A percentile compares a stretch with the other conserved stretches of the same genome.
These are phyloP conservation scores for Pogonocherus hispidulus DNA, from an alignment of 2,888 invertebrate species.

Conservation along the genomic window DNA sequence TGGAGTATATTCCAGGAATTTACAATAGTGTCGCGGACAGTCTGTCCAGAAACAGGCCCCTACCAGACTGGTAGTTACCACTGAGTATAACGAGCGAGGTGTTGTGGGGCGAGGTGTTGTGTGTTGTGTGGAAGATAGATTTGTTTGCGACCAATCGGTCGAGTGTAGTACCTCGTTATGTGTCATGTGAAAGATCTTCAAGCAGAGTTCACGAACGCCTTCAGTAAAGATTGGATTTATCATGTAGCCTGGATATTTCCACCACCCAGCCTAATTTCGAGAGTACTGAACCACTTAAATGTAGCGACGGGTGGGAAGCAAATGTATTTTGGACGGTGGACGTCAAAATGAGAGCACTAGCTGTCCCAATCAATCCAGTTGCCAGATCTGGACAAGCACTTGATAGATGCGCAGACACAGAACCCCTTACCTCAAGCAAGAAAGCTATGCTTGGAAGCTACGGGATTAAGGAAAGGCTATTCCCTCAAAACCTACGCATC, in stretches of 20 bases:
- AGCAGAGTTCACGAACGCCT: background rate
- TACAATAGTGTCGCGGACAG: background rate
- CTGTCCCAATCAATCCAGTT: background rate
- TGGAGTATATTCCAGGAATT: background rate
- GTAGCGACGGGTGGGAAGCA: background rate
- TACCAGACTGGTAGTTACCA: background rate
- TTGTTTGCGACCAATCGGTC: constrained; percentile 1
- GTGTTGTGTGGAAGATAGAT: background rate
- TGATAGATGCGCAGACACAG: background rate
- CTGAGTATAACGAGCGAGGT: background rate
- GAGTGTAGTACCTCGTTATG: background rate
- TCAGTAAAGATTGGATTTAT: background rate
- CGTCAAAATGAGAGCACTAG: background rate
- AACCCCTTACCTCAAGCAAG: background rate
- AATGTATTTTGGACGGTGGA: background rate
- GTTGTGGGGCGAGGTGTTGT: no score
- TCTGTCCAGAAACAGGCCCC: background rate
- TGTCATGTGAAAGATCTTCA: background rate
- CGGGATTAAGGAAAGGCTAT: background rate
- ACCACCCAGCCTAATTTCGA: background rate
- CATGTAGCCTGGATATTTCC: background rate
- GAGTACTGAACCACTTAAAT: background rate
- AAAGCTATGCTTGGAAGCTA: background rate
- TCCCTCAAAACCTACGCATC: no score
- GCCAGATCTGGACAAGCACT: background rate